Evolutionary conservation across 2,113 vertebrate species (phyloP).

Genomic region (Charadrius vociferus): DNA sequence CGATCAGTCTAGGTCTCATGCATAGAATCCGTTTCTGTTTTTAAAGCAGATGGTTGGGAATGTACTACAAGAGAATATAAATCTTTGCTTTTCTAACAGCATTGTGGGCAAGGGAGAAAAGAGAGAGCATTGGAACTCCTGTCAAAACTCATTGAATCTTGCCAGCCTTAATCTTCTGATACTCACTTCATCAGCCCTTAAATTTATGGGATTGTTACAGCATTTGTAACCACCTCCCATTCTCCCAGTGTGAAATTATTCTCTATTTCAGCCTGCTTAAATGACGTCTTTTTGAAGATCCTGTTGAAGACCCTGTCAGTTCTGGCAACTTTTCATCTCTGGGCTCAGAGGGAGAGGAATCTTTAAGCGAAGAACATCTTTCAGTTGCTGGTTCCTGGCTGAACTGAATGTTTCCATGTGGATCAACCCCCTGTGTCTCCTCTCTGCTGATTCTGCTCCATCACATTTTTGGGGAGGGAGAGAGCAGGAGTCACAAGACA

Average conservation of each 20-base stretch:
- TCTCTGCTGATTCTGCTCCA: constrained; percentile 13
- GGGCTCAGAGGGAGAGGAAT: not conserved
- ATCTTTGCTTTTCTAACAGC: not conserved
- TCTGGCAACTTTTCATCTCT: constrained; percentile 19
- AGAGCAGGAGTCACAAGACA: constrained; percentile 3
- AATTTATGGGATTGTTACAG: not conserved
- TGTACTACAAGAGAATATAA: not conserved
- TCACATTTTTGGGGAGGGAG: not conserved
- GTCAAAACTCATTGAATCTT: not conserved
- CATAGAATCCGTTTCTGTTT: not conserved
- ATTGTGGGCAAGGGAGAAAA: not conserved
- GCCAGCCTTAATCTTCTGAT: not conserved
- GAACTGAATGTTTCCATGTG: constrained; percentile 2
- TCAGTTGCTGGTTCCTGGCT: not conserved
- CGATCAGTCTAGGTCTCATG: not conserved
- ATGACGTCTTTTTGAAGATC: constrained; percentile 11
- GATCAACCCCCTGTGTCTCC: not conserved
- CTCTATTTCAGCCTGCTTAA: constrained; percentile 13
- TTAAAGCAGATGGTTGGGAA: not conserved
- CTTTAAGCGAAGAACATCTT: not conserved
- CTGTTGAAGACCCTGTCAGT: not conserved
- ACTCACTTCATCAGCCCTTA: not conserved
- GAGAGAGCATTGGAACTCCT: not conserved
- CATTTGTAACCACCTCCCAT: not conserved
- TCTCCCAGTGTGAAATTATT: constrained; percentile 5